A percentile compares a stretch with the other conserved stretches of the same genome.
These are phyloP conservation scores for Mico argentatus DNA, from an alignment of 2,797 vertebrate species.

Conservation along the genomic window DNA sequence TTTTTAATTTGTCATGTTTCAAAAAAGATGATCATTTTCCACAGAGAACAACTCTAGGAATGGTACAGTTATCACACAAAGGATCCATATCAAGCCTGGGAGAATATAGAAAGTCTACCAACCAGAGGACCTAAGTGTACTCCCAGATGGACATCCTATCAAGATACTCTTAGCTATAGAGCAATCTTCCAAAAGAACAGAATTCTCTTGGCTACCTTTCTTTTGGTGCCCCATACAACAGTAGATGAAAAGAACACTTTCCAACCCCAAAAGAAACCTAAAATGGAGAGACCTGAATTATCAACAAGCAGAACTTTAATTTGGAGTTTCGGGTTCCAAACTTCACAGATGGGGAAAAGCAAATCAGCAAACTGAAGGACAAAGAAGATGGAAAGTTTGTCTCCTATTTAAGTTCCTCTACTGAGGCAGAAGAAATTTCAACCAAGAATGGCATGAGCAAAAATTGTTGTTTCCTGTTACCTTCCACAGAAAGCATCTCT, in stretches of 20 bases:
- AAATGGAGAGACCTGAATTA: neutral
- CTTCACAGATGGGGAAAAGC: neutral
- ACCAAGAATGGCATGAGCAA: neutral
- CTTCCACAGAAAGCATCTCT: neutral
- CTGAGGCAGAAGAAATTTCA: neutral
- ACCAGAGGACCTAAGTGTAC: neutral
- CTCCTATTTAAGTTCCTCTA: neutral
- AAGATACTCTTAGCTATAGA: neutral
- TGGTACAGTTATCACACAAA: neutral
- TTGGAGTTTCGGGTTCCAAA: neutral
- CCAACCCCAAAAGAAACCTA: neutral
- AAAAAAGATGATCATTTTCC: conserved; percentile 36
- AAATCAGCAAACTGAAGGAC: conserved; percentile 1
- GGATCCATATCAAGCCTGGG: neutral
- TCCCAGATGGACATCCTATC: neutral
- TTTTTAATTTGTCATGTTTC: neutral
- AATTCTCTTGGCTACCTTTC: conserved; percentile 1
- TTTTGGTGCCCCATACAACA: neutral
- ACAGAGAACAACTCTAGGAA: neutral
- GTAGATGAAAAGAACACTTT: neutral
- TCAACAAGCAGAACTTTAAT: neutral
- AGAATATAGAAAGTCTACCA: neutral
- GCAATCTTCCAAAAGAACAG: neutral
- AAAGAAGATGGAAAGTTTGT: neutral
- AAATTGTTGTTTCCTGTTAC: neutral